These are phyloP conservation scores for Polydrusus tereticollis DNA, from an alignment of 2,888 invertebrate genomes.

Conservation along the genomic window DNA sequence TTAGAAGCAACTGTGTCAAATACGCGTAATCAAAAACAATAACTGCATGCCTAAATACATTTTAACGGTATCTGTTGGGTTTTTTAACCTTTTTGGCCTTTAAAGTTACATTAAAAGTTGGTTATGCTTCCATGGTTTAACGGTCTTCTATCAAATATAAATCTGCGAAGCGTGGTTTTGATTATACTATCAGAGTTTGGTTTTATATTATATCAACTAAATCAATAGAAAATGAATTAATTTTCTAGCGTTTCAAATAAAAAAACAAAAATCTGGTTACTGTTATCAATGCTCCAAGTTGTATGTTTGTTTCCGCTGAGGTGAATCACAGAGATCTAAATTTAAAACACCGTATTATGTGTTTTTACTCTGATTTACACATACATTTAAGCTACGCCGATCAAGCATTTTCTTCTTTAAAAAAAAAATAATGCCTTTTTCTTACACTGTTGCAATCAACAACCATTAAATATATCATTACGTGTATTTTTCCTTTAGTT, in stretches of 20 bases:
- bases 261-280: conserved; percentile 8
- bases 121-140: not conserved
- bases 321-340: conserved; percentile 15
- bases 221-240: not conserved
- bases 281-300: conserved; percentile 18
- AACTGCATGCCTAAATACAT: not conserved
- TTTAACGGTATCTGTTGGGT: not conserved
- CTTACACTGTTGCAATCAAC: too few relatives aligned
- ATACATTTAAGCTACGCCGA: conserved; percentile 3
- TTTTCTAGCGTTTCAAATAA: not conserved
- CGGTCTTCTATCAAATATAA: not conserved
- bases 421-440: too few relatives aligned
- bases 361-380: conserved; percentile 9
- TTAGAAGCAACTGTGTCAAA: too few relatives aligned
- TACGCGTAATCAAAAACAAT: not conserved
- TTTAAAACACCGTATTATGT: conserved; percentile 11
- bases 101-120: not conserved
- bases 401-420: too few relatives aligned
- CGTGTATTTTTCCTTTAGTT: too few relatives aligned
- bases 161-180: too few relatives aligned
- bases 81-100: not conserved
- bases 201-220: too few relatives aligned
- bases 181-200: too few relatives aligned
- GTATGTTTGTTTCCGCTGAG: conserved; percentile 6
- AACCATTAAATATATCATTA: too few relatives aligned